Conservation (phyloP, 2,888 invertebrate genomes). For the Pachydiplax longipennis region DNA sequence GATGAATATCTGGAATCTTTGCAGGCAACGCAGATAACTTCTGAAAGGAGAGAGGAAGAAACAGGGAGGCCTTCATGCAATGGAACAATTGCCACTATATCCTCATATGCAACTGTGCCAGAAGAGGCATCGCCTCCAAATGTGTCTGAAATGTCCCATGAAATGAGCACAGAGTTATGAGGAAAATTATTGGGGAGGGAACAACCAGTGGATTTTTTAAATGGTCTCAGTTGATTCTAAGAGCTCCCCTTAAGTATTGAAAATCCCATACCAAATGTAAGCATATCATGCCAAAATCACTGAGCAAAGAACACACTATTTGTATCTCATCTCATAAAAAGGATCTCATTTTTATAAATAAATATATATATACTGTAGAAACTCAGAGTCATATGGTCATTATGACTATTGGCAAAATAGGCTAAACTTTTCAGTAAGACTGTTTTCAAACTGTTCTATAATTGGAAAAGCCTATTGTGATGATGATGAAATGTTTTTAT, state of each 20-base stretch:
- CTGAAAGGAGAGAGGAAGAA: conserved; percentile 5
- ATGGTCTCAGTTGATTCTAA: conserved; percentile 29
- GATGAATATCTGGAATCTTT: not conserved
- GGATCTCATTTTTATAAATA: conserved; percentile 36
- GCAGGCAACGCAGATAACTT: conserved; percentile 23
- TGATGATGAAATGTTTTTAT: conserved; percentile 16
- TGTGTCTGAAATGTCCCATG: conserved; percentile 54
- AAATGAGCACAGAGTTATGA: conserved; percentile 76
- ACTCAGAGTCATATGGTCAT: not conserved
- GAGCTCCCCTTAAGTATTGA: not conserved
- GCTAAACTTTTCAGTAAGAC: conserved; percentile 31
- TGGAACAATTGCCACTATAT: not conserved
- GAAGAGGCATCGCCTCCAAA: conserved; percentile 51
- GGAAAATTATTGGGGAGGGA: conserved; percentile 44
- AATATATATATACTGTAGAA: conserved; percentile 9
- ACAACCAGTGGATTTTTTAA: not conserved
- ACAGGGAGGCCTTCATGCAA: conserved; percentile 9
- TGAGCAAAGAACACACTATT: conserved; percentile 32
- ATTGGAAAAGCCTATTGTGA: conserved; percentile 31
- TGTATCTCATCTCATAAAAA: conserved; percentile 42
- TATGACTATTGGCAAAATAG: conserved; percentile 13
- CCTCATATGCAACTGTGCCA: conserved; percentile 50
- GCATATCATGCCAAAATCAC: conserved; percentile 40
- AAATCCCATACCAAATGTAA: conserved; percentile 30
- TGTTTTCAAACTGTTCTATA: not conserved